Evolutionary conservation across 2,113 vertebrate species (phyloP), one percentile per base, ranked within the genome.

Genomic region (Apus apus): DNA sequence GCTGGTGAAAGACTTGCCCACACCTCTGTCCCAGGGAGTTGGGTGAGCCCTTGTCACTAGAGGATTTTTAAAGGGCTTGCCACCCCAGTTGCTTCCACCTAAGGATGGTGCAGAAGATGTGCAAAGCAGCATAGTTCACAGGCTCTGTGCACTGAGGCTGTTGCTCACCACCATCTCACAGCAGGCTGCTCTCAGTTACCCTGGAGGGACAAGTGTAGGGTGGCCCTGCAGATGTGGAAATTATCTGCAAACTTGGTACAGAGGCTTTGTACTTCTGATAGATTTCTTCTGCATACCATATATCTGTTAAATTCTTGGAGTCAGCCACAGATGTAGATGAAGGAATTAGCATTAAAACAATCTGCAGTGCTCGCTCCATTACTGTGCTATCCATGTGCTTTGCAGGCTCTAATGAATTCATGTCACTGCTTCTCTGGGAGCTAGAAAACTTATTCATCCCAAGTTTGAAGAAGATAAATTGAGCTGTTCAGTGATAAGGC

Each of bases 311-410:
- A 82, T 62, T 90, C 58, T 62, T 83, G 60, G 74, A 90, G 78
- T 54, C 5, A 25, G 34, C 1, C 58, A 85, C 78, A 85, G 50
- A 23, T 6, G 54, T 79, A 79, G 74, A 85, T 85, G 54, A 92
- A 76, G 58, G 19, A 88, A 91, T 95, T 80, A 92, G 46, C 79
- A 94, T 92, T 15, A 87, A 91, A 91, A 58, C 58, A 68, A 80
- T 83, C 67, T 94, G 73, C 90, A 92, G 6, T 86, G 70, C 54
- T 94, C 88, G 76, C 11, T 82, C 71, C 40, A 76, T 91, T 87
- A 53, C 91, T 94, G 73, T 22, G 36, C 67, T 90, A 70, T 62
- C 58, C 50, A 85, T 90, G 50, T 72, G 11, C 78, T 92, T 87
- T 40, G 5, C 38, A 72, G 67, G 13, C 51, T 85, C n/a, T 87